phyloP scores from a whole-genome alignment of 23 tunicate genomes.

The Botrylloides violaceus region DNA sequence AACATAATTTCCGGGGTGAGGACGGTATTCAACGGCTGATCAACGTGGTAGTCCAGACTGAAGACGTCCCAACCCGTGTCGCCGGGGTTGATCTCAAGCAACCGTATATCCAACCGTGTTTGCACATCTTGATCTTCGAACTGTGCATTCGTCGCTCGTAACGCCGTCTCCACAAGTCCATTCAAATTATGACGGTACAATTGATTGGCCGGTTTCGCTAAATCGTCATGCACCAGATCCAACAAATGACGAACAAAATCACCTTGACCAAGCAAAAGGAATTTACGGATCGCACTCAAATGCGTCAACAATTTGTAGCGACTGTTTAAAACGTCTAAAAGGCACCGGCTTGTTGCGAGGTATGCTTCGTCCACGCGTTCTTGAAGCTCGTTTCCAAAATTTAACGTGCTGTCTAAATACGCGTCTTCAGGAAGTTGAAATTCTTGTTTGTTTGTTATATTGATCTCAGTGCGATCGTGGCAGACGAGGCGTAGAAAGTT shows the following conservation, averaged over 20 bases:
- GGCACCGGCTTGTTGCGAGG: slow-evolving; percentile 63
- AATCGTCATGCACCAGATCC: slow-evolving; percentile 72
- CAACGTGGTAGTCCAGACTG: slow-evolving; percentile 80
- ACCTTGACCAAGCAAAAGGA: slow-evolving; percentile 89
- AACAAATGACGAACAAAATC: slow-evolving; percentile 89
- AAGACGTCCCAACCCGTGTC: slow-evolving; percentile 97
- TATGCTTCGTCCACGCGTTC: slow-evolving; percentile 53
- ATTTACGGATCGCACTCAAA: slow-evolving; percentile 73
- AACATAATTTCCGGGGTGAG: slow-evolving; percentile 85
- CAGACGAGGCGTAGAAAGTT: slow-evolving; percentile 90
- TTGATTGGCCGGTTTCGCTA: slow-evolving; percentile 62
- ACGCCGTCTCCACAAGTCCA: slow-evolving; percentile 82
- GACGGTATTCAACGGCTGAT: slow-evolving; percentile 84
- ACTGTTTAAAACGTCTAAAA: slow-evolving; percentile 57
- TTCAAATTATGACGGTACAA: slow-evolving; percentile 84
- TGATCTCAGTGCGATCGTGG: slow-evolving; percentile 49
- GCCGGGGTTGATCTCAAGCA: slow-evolving; percentile 87
- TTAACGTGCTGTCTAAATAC: slow-evolving; percentile 20
- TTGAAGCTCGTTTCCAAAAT: slow-evolving; percentile 70
- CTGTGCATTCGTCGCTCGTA: slow-evolving; percentile 84
- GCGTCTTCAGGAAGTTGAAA: slow-evolving; percentile 31
- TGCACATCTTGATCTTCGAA: slow-evolving; percentile 91
- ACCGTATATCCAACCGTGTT: slow-evolving; percentile 68
- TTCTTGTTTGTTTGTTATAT: slow-evolving; percentile 22
- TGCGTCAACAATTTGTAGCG: slow-evolving; percentile 72